A percentile compares a stretch with the other conserved stretches of the same genome.
Evolutionary conservation across 2,113 vertebrate genomes (phyloP).

Genomic region (Carassius gibelio): DNA sequence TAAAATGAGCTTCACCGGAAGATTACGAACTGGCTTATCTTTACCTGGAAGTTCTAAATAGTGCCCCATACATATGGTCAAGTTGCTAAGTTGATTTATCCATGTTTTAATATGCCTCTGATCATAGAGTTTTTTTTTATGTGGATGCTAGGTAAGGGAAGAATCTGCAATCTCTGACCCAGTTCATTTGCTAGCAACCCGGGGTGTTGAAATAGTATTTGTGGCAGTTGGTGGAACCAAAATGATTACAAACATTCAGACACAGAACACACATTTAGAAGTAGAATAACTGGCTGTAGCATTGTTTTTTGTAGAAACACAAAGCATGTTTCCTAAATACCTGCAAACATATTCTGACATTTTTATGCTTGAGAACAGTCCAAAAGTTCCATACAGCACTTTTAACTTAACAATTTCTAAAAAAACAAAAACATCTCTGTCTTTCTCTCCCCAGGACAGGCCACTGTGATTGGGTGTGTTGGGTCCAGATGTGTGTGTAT

Average conservation of each 20-base stretch:
- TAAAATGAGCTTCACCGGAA: too few species aligned
- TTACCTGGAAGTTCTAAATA: too few species aligned
- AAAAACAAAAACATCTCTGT: neutral
- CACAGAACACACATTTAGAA: neutral
- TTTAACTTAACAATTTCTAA: neutral
- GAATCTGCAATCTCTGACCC: too few species aligned
- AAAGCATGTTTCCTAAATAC: neutral
- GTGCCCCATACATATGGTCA: too few species aligned
- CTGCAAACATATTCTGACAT: neutral
- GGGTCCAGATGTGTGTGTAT: conserved; percentile 69
- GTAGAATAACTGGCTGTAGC: neutral
- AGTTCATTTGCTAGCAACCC: too few species aligned
- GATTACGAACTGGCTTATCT: too few species aligned
- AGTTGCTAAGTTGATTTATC: too few species aligned
- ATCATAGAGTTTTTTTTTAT: too few species aligned
- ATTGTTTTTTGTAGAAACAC: neutral
- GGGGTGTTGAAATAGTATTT: neutral
- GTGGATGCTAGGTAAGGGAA: too few species aligned
- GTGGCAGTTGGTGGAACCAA: neutral
- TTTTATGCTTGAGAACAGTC: neutral
- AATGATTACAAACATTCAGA: neutral
- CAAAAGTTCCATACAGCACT: neutral
- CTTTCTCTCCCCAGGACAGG: conserved; percentile 1
- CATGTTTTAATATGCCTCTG: neutral
- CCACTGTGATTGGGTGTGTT: conserved; percentile 30